phyloP scores from a whole-genome alignment of 37 sponge, comb jelly and placozoan genomes.

The Lycopodina hypogea region DNA sequence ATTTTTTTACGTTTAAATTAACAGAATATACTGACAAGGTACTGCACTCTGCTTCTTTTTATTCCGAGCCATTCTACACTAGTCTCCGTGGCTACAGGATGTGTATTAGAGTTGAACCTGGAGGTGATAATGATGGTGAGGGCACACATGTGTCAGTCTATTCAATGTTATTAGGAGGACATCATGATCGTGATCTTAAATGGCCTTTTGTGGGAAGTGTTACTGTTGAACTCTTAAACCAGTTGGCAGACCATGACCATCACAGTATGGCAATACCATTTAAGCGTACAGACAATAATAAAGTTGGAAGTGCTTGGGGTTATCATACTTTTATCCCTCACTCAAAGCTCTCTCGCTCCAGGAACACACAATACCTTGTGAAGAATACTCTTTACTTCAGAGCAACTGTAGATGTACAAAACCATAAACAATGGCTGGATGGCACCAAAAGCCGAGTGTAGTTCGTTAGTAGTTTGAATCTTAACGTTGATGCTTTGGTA shows the following conservation, averaged over 20 bases:
- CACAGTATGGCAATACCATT: not conserved
- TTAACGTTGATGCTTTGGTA: too few species aligned
- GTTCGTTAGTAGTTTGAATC: too few species aligned
- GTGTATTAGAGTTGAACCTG: slow-evolving; percentile 20
- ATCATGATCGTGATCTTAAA: slow-evolving; percentile 11
- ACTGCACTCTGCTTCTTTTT: not conserved
- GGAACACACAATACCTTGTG: slow-evolving; percentile 11
- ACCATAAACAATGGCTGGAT: slow-evolving; percentile 11
- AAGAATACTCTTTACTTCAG: slow-evolving; percentile 15
- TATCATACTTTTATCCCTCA: not conserved
- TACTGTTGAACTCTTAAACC: slow-evolving; percentile 1
- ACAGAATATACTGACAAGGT: not conserved
- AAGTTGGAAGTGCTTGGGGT: not conserved
- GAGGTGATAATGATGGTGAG: slow-evolving; percentile 23
- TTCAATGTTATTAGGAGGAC: slow-evolving; percentile 14
- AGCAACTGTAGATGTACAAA: not conserved
- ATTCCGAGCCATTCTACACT: slow-evolving; percentile 23
- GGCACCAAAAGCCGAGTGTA: too few species aligned
- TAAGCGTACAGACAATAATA: not conserved
- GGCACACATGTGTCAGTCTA: slow-evolving; percentile 44
- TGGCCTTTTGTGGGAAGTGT: slow-evolving; percentile 12
- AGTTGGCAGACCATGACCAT: slow-evolving; percentile 2
- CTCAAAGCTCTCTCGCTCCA: not conserved
- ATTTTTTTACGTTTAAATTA: not conserved
- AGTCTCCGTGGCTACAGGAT: slow-evolving; percentile 30